phyloP scores from a whole-genome alignment of 1,140 invertebrate species.

The Stenopsyche tienmushanensis region DNA sequence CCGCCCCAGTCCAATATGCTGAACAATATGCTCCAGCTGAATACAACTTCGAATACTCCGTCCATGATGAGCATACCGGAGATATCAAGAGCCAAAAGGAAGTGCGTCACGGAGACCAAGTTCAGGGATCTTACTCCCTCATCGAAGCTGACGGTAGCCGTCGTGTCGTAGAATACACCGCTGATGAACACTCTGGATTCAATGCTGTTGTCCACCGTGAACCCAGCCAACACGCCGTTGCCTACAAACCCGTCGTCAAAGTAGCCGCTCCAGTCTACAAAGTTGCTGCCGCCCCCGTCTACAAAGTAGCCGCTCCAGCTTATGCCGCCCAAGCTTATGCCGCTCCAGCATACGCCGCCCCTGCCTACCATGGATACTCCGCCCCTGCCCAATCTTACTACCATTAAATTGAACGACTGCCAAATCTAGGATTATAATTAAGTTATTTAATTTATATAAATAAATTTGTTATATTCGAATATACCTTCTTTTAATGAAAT shows the following conservation, averaged over 20 bases:
- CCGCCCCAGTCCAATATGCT: conserved; percentile 44
- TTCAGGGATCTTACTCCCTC: conserved; percentile 61
- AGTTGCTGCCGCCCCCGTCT: neutral
- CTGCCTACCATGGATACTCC: conserved; percentile 27
- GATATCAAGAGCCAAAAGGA: conserved; percentile 64
- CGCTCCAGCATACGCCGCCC: conserved; percentile 35
- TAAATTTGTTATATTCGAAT: too few relatives aligned
- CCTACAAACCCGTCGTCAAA: conserved; percentile 45
- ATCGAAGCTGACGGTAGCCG: conserved; percentile 68
- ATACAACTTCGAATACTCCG: conserved; percentile 58
- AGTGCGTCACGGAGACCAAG: conserved; percentile 60
- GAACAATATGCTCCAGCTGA: conserved; percentile 47
- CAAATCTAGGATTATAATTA: neutral
- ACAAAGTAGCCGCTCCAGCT: neutral
- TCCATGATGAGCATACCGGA: conserved; percentile 58
- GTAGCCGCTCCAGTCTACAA: neutral
- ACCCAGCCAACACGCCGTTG: conserved; percentile 54
- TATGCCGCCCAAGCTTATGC: neutral
- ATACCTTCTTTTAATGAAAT: too few relatives aligned
- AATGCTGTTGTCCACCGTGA: conserved; percentile 66
- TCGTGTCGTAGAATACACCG: conserved; percentile 72
- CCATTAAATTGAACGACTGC: neutral
- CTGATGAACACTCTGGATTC: conserved; percentile 70
- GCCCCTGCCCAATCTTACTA: conserved; percentile 30
- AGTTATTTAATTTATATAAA: neutral